Conservation (phyloP, 92 coral and sea anemone species). For the Actinostola sp. region DNA sequence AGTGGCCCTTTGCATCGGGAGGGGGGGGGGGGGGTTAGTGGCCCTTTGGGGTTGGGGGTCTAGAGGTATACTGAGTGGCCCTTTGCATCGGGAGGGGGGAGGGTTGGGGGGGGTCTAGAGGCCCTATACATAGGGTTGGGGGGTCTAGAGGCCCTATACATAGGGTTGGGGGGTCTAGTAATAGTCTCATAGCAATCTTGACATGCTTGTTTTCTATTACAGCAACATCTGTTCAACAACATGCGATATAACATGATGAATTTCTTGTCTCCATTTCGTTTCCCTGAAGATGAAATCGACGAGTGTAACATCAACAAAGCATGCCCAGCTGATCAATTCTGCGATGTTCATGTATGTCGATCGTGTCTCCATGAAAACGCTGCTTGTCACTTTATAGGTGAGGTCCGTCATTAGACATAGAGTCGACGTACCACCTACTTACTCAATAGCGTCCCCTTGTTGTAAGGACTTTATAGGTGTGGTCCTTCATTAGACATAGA, state of each 20-base stretch:
- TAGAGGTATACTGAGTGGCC: no score
- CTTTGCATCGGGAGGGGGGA: no score
- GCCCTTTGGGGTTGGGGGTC: no score
- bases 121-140: no score
- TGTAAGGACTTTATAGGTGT: background rate
- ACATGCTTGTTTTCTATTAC: background rate
- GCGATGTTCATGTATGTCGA: constrained; percentile 83
- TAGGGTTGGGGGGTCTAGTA: no score
- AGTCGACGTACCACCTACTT: background rate
- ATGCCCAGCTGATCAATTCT: constrained; percentile 74
- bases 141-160: no score
- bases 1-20: no score
- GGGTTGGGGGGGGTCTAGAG: no score
- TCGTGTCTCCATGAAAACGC: constrained; percentile 64
- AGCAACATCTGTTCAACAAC: constrained; percentile 63
- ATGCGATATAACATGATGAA: constrained; percentile 22
- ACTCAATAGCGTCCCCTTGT: background rate
- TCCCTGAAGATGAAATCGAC: constrained; percentile 25
- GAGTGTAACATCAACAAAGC: constrained; percentile 84
- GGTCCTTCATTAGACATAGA: no score
- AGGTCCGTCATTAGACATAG: background rate
- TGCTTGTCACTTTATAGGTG: constrained; percentile 79
- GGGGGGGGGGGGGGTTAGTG: no score
- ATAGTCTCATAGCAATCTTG: background rate
- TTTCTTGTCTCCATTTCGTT: constrained; percentile 56